Evolutionary conservation across 2,888 invertebrate species (phyloP).

Genomic region (Calliphora vomitoria): DNA sequence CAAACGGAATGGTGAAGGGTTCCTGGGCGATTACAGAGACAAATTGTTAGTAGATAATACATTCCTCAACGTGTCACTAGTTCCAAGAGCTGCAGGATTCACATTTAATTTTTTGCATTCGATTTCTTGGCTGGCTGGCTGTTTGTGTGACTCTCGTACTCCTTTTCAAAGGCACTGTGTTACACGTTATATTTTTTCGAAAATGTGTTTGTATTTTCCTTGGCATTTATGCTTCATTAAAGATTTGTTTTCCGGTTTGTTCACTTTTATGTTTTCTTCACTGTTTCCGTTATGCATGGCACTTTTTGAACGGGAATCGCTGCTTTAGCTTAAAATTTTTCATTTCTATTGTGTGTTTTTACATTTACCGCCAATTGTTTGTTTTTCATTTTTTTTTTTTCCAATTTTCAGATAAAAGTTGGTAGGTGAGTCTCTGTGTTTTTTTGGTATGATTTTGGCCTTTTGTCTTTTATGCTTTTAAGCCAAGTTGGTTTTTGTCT

Average conservation of each 20-base stretch:
- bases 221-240: constrained; percentile 75
- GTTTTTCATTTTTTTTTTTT: constrained; percentile 45
- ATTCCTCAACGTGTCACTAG: too few species aligned
- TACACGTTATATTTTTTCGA: background rate
- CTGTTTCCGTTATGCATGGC: constrained; percentile 64
- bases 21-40: too few species aligned
- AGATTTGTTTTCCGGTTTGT: constrained; percentile 75
- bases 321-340: constrained; percentile 68
- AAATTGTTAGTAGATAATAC: too few species aligned
- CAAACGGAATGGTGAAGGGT: too few species aligned
- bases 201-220: constrained; percentile 54
- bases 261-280: constrained; percentile 73
- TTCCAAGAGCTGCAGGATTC: background rate
- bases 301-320: constrained; percentile 12
- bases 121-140: constrained; percentile 36
- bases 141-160: constrained; percentile 11
- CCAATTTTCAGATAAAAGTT: constrained; percentile 35
- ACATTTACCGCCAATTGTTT: constrained; percentile 67
- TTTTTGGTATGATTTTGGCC: constrained; percentile 75
- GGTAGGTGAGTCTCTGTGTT: constrained; percentile 76
- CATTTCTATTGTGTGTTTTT: constrained; percentile 43
- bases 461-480: constrained; percentile 62
- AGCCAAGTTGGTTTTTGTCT: constrained; percentile 45
- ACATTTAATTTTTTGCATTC: too few species aligned
- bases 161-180: too few species aligned